Base-by-base conservation (phyloP, 2,888 invertebrate species). In the Bibio marci region DNA sequence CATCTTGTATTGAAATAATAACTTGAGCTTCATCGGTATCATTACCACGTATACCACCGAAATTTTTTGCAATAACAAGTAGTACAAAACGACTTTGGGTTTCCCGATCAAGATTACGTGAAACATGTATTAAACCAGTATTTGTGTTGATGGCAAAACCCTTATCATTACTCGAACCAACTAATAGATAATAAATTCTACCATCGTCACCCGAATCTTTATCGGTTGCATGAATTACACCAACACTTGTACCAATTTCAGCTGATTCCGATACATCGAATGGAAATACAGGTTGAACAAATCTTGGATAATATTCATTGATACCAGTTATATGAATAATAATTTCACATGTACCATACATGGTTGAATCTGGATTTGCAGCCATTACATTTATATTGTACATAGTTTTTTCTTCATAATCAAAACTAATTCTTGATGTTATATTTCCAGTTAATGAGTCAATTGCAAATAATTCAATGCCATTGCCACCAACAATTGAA, bases 1-100 rank as follows among this genome's bases (percentile, higher is more conserved):
- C 92, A 58, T 94, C 94, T 63, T 91, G 87, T 45, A 95, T 85
- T 1, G 85, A 81, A 44, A 95, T 80, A 35, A 87, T 83, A 1
- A 95, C 85, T 62, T 88, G 87, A 4, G 92, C 92, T 62, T 88
- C 90, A 54, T 91, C 92, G 0, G 91, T 92, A 52, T 94, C 92
- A 55, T 92, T 91, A 3, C 94, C 94, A 30, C 80, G 71, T 48
- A 95, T 91, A 14, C 90, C 86, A 12, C 94, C 94, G 37, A 78
- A 76, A 56, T 95, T 95, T 63, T 95, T 95, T 0, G 92, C 92
- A 67, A 94, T 71, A 0, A 92, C 90, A 1, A 88, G 88, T 10
- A 94, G 62, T 0, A 90, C 83, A 2, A 87, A 87, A 43, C 90
- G 70, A 52, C 80, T 87, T 59, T 88, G 87, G 0, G 86, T 86